These are phyloP conservation scores for Uromys caudimaculatus DNA, from an alignment of 2,797 vertebrate genomes.

Conservation along the genomic window DNA sequence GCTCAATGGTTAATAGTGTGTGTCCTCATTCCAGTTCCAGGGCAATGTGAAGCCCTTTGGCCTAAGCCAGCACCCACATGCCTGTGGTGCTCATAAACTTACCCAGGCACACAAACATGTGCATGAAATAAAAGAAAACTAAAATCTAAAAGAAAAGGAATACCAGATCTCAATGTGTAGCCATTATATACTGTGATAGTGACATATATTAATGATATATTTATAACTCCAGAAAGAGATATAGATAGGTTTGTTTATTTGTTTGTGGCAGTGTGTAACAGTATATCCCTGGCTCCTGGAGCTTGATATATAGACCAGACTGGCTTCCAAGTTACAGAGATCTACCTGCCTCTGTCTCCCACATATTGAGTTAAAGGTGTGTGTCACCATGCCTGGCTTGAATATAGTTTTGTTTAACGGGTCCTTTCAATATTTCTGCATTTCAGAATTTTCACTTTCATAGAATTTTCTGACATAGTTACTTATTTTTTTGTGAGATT, in stretches of 20 bases:
- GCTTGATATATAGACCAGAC: not conserved
- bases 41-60: not conserved
- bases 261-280: not conserved
- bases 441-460: slow-evolving; percentile 44
- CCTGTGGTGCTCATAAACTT: not conserved
- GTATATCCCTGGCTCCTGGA: not conserved
- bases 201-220: not conserved
- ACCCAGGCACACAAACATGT: not conserved
- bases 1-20: not conserved
- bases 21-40: not conserved
- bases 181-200: not conserved
- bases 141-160: not conserved
- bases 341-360: not conserved
- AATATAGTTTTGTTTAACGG: not conserved
- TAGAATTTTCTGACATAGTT: slow-evolving; percentile 51
- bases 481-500: slow-evolving; percentile 45
- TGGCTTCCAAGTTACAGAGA: not conserved
- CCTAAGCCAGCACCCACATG: not conserved
- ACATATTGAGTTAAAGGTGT: not conserved
- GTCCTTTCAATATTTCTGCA: not conserved
- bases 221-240: not conserved
- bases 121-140: not conserved
- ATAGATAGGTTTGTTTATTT: not conserved
- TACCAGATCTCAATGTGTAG: not conserved
- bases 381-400: not conserved